Conservation (phyloP, 2,113 vertebrate genomes). For the Onychorhynchus coronatus region DNA sequence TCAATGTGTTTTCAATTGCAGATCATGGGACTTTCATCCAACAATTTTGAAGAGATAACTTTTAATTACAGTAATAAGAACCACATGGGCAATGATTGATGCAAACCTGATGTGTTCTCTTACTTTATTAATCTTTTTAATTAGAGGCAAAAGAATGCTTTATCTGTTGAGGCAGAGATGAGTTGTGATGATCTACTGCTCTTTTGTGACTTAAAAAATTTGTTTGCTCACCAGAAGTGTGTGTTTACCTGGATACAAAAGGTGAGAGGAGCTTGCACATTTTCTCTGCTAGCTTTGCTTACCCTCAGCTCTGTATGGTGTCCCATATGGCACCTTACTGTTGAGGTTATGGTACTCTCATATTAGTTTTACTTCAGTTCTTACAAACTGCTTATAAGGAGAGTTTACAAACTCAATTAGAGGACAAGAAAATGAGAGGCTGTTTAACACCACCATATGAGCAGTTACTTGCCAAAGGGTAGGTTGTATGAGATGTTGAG, state of each 20-base stretch:
- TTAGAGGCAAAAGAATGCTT: conserved; percentile 82
- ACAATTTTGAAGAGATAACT: conserved; percentile 77
- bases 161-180: conserved; percentile 80
- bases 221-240: conserved; percentile 65
- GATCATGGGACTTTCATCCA: conserved; percentile 74
- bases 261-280: conserved; percentile 25
- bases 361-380: neutral
- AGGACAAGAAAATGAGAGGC: neutral
- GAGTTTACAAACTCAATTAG: neutral
- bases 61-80: conserved; percentile 83
- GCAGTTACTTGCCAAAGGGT: neutral
- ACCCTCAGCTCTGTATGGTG: neutral
- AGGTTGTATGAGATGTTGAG: neutral
- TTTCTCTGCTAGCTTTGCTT: neutral
- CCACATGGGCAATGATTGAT: conserved; percentile 79
- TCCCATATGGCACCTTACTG: neutral
- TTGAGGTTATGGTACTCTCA: neutral
- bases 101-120: conserved; percentile 75
- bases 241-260: conserved; percentile 73
- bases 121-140: conserved; percentile 81
- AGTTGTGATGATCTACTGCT: conserved; percentile 69
- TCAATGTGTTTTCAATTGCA: conserved; percentile 81
- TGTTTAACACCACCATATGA: neutral
- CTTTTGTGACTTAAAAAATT: conserved; percentile 74
- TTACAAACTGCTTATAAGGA: neutral